Evolutionary conservation across 2,888 invertebrate genomes (phyloP).

Genomic region (Heteromurus nitidus): DNA sequence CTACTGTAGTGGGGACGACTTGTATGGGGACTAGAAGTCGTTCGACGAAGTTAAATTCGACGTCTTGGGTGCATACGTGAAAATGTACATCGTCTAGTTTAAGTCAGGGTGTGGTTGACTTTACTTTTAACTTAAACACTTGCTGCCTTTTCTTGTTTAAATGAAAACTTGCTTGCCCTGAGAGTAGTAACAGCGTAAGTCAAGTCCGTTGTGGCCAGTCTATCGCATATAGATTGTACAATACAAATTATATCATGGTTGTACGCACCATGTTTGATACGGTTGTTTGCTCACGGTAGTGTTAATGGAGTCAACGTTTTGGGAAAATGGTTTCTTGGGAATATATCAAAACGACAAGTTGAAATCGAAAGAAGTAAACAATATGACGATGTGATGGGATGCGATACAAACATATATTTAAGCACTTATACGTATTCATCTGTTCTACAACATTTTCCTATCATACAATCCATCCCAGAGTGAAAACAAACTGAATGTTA

Average conservation of each 20-base stretch:
- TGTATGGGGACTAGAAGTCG: too few relatives aligned
- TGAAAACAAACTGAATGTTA: slow-evolving; percentile 26
- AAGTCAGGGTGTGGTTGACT: slow-evolving; percentile 57
- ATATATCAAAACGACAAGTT: slow-evolving; percentile 43
- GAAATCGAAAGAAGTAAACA: slow-evolving; percentile 37
- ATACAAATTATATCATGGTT: neutral
- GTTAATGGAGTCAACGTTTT: slow-evolving; percentile 53
- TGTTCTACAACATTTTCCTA: too few relatives aligned
- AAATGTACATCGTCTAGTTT: slow-evolving; percentile 25
- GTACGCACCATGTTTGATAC: neutral
- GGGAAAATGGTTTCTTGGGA: slow-evolving; percentile 35
- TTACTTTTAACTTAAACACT: slow-evolving; percentile 44
- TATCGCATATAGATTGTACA: neutral
- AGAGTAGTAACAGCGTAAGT: neutral
- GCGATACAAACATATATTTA: too few relatives aligned
- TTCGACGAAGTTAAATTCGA: too few relatives aligned
- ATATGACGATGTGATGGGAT: slow-evolving; percentile 8
- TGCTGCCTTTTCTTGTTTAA: slow-evolving; percentile 35
- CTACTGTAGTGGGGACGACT: too few relatives aligned
- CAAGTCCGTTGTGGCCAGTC: neutral
- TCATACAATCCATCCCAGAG: neutral
- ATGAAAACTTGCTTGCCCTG: slow-evolving; percentile 7
- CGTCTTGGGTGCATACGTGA: too few relatives aligned
- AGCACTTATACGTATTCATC: too few relatives aligned
- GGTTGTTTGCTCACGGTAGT: slow-evolving; percentile 2